These are phyloP conservation scores for Tupaia chinensis DNA, from an alignment of 2,113 vertebrate species.

Conservation along the genomic window DNA sequence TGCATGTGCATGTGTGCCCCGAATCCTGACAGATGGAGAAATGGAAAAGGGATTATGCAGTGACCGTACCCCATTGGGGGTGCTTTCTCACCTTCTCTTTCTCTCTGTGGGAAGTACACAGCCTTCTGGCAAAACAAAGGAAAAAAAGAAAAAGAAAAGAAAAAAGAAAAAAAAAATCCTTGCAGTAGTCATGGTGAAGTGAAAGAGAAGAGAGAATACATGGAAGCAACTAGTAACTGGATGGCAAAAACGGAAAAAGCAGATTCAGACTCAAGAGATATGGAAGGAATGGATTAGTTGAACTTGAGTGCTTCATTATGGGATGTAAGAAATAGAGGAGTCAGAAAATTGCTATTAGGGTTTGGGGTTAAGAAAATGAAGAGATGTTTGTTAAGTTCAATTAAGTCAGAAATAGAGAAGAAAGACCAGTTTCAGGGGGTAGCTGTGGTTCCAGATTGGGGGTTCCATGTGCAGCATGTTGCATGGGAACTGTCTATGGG, in stretches of 20 bases:
- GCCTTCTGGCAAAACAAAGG: too few species aligned
- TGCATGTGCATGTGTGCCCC: too few species aligned
- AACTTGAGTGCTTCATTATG: not conserved
- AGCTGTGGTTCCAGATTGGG: not conserved
- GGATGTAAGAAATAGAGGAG: not conserved
- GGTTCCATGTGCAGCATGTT: not conserved
- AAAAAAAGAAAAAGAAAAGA: too few species aligned
- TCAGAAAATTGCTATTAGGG: not conserved
- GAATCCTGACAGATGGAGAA: too few species aligned
- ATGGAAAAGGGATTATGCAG: too few species aligned
- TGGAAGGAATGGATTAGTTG: not conserved
- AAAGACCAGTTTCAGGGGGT: not conserved
- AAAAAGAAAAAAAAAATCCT: too few species aligned
- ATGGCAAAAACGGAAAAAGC: not conserved
- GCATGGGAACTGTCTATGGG: not conserved
- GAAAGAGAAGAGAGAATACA: not conserved
- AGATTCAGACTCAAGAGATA: not conserved
- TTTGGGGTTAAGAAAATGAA: conserved; percentile 10
- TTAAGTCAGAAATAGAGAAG: not conserved
- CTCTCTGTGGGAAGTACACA: too few species aligned
- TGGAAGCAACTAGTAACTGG: not conserved
- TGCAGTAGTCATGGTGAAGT: not conserved
- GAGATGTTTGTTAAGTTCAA: not conserved
- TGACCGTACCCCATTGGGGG: too few species aligned
- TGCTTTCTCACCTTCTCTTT: too few species aligned